Conservation (phyloP, 2,888 invertebrate genomes). For the Apamea monoglypha region DNA sequence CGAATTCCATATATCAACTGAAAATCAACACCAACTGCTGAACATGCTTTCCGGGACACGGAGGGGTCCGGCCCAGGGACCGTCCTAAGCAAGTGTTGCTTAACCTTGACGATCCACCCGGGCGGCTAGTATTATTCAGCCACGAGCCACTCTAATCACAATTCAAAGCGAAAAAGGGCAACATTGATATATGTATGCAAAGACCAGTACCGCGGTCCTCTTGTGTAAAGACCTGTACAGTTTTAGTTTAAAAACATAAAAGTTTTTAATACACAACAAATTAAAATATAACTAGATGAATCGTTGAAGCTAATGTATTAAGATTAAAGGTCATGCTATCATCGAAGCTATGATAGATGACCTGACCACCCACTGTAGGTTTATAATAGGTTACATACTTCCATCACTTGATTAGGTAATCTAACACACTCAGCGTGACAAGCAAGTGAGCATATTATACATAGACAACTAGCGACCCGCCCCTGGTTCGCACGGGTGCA, state of each 20-base stretch:
- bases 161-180: background rate
- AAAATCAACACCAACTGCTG: background rate
- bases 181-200: background rate
- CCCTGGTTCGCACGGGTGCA: background rate
- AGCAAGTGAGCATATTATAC: background rate
- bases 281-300: conserved; percentile 7
- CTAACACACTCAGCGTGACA: conserved; percentile 13
- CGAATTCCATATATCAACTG: background rate
- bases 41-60: background rate
- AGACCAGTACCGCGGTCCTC: no score
- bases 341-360: conserved; percentile 49
- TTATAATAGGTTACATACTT: background rate
- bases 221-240: background rate
- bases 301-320: conserved; percentile 48
- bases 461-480: background rate
- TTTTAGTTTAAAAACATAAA: background rate
- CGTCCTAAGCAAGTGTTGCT: background rate
- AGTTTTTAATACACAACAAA: background rate
- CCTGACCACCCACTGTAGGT: background rate
- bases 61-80: background rate
- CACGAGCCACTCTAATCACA: background rate
- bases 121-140: background rate
- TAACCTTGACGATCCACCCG: background rate
- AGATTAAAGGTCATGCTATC: conserved; percentile 28
- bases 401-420: conserved; percentile 17